Percentiles rank a stretch among this genome's conserved stretches.
These are phyloP conservation scores for Epizoanthus stellaris DNA, from an alignment of 92 coral and sea anemone genomes.

Conservation along the genomic window DNA sequence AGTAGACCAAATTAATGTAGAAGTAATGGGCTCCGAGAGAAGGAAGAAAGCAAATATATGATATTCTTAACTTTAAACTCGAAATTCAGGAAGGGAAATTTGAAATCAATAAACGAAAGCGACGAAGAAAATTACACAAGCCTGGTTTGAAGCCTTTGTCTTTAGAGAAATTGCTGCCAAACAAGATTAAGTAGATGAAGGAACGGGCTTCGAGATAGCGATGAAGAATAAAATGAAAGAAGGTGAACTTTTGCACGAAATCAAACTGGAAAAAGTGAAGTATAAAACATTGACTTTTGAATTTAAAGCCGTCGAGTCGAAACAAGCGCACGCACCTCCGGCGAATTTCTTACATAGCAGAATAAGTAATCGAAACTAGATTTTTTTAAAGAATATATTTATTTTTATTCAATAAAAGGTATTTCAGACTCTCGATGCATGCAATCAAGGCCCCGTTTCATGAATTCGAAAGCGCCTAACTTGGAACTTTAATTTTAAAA, in stretches of 20 bases:
- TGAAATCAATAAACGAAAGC: slow-evolving; percentile 31
- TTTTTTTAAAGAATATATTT: slow-evolving; percentile 16
- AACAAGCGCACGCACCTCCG: slow-evolving; percentile 24
- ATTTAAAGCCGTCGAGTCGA: slow-evolving; percentile 21
- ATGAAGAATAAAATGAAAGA: slow-evolving; percentile 32
- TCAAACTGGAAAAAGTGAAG: slow-evolving; percentile 36
- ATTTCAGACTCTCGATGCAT: slow-evolving; percentile 12
- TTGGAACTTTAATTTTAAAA: background rate
- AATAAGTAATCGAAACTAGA: slow-evolving; percentile 23
- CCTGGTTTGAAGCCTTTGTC: slow-evolving; percentile 32
- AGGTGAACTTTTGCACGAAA: slow-evolving; percentile 29
- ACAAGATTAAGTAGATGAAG: slow-evolving; percentile 15
- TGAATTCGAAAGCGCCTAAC: slow-evolving; percentile 11
- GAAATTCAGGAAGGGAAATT: slow-evolving; percentile 37
- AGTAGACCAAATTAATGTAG: slow-evolving; percentile 34
- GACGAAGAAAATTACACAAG: slow-evolving; percentile 29
- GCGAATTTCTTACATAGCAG: slow-evolving; percentile 29
- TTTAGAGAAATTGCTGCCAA: slow-evolving; percentile 28
- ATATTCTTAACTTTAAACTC: slow-evolving; percentile 33
- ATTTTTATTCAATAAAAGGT: slow-evolving; percentile 17
- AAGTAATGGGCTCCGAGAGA: slow-evolving; percentile 29
- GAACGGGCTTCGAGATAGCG: slow-evolving; percentile 31
- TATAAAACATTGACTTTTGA: slow-evolving; percentile 30
- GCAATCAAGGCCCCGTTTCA: slow-evolving; percentile 17
- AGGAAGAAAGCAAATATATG: slow-evolving; percentile 29